phyloP scores from a whole-genome alignment of 2,797 vertebrate genomes.

The Synaphobranchus kaupii region DNA sequence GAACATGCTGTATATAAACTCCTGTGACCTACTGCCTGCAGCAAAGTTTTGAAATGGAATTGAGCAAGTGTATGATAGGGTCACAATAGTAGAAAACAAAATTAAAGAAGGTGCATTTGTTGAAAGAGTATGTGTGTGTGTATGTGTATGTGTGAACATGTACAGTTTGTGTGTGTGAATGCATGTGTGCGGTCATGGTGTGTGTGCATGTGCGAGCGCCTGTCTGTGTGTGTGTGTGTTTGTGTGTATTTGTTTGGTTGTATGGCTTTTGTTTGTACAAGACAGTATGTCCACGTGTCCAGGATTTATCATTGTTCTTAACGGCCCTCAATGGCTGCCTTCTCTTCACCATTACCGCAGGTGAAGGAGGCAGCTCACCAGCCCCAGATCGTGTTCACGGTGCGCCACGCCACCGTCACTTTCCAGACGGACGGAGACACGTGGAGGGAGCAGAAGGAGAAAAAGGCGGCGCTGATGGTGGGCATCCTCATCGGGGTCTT shows the following conservation, averaged over 20 bases:
- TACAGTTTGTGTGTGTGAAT: background rate
- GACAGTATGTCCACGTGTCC: background rate
- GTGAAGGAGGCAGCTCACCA: conserved; percentile 81
- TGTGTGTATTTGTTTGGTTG: background rate
- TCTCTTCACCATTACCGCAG: conserved; percentile 63
- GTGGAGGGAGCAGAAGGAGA: conserved; percentile 95
- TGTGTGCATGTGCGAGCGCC: background rate
- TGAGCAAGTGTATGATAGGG: no score
- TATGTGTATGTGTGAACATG: background rate
- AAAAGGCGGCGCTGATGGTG: conserved; percentile 91
- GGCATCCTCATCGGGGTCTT: conserved; percentile 95
- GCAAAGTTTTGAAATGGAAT: background rate
- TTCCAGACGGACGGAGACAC: conserved; percentile 92
- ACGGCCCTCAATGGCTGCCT: background rate
- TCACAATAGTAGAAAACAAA: background rate
- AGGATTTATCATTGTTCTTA: no score
- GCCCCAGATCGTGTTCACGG: conserved; percentile 87
- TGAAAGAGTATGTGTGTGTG: background rate
- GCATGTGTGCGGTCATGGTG: background rate
- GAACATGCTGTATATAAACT: background rate
- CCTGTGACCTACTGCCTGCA: background rate
- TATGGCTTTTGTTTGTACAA: background rate
- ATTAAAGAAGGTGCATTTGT: no score
- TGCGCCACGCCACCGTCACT: conserved; percentile 84
- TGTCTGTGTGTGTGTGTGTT: background rate